A percentile compares a stretch with the other conserved stretches of the same genome.
phyloP scores from a whole-genome alignment of 2,888 invertebrate genomes.

The Vannuccia rotundouncinata region DNA sequence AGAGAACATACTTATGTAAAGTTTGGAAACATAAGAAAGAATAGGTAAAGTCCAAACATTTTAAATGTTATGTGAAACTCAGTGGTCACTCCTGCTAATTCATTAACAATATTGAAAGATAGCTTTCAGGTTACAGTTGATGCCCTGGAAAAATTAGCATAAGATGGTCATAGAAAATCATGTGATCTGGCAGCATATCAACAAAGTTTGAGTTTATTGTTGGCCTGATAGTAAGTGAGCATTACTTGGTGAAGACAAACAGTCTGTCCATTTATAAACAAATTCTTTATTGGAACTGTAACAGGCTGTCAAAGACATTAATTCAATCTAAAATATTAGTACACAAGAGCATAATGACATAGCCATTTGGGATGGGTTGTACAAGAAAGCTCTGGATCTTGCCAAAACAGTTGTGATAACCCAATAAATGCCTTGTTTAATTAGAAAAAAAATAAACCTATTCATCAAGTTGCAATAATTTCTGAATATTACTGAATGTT shows the following conservation, averaged over 20 bases:
- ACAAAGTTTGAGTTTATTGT: slow-evolving; percentile 14
- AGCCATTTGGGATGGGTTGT: slow-evolving; percentile 11
- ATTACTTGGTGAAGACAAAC: slow-evolving; percentile 22
- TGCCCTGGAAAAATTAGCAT: slow-evolving; percentile 15
- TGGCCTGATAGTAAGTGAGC: slow-evolving; percentile 25
- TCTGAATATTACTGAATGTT: too few relatives aligned
- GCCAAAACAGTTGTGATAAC: neutral
- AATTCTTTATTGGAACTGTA: slow-evolving; percentile 17
- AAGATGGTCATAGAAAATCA: slow-evolving; percentile 7
- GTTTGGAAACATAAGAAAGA: slow-evolving; percentile 8
- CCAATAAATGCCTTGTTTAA: neutral
- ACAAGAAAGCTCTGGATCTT: slow-evolving; percentile 16
- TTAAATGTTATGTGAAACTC: slow-evolving; percentile 7
- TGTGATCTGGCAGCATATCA: slow-evolving; percentile 8
- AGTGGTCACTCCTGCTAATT: slow-evolving; percentile 9
- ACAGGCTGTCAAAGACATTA: slow-evolving; percentile 7
- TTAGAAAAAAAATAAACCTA: too few relatives aligned
- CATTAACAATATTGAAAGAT: slow-evolving; percentile 13
- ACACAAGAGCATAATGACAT: neutral
- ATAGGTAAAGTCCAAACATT: neutral
- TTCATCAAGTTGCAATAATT: too few relatives aligned
- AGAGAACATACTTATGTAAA: slow-evolving; percentile 4
- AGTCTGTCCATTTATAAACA: slow-evolving; percentile 2
- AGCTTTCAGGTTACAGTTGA: slow-evolving; percentile 23
- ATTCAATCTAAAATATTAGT: slow-evolving; percentile 3